Evolutionary conservation across 2,797 vertebrate species (phyloP).

Genomic region (Balearica regulorum): DNA sequence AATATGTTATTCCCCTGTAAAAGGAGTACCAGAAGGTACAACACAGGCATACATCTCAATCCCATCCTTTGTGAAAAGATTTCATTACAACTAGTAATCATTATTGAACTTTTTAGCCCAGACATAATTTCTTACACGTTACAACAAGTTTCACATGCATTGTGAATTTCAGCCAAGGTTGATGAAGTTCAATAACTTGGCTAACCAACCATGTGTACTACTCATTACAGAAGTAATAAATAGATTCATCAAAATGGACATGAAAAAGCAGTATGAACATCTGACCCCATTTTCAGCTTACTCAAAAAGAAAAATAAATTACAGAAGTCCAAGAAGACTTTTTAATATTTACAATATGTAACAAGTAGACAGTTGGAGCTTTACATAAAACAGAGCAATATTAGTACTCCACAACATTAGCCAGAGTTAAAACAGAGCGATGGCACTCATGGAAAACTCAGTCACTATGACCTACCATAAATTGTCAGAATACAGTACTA

Average conservation of each 20-base stretch:
- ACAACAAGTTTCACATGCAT: conserved; percentile 83
- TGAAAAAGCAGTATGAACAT: conserved; percentile 80
- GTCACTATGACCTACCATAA: neutral
- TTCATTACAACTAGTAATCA: conserved; percentile 83
- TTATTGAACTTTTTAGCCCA: conserved; percentile 83
- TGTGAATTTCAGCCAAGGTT: conserved; percentile 90
- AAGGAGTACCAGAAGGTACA: neutral
- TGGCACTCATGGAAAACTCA: neutral
- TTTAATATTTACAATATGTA: neutral
- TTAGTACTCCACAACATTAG: neutral
- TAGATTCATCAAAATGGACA: conserved; percentile 88
- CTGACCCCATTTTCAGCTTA: conserved; percentile 49
- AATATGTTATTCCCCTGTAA: neutral
- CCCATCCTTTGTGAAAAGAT: conserved; percentile 55
- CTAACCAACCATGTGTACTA: conserved; percentile 90
- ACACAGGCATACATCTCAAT: neutral
- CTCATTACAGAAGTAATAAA: conserved; percentile 91
- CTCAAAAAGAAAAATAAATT: conserved; percentile 51
- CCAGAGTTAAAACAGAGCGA: neutral
- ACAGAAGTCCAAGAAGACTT: neutral
- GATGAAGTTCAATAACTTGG: conserved; percentile 95
- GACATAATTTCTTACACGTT: conserved; percentile 83
- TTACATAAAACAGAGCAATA: neutral
- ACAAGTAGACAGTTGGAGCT: neutral
- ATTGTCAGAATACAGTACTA: neutral